phyloP scores from a whole-genome alignment of 2,888 invertebrate genomes.

The Gastrophysa polygoni region DNA sequence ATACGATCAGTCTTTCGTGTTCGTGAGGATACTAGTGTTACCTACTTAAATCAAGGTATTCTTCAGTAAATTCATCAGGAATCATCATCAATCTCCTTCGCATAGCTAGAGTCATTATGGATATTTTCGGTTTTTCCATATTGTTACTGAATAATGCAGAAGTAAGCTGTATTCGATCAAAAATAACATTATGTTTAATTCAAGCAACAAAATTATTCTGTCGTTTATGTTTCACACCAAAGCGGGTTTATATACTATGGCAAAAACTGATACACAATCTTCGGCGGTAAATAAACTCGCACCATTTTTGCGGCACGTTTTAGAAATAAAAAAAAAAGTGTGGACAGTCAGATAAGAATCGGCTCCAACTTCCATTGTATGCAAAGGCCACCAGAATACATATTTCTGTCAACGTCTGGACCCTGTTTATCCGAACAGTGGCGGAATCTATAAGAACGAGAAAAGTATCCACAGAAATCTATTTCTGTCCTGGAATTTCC shows the following conservation, averaged over 20 bases:
- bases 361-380: constrained; percentile 52
- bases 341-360: constrained; percentile 51
- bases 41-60: too few species aligned
- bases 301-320: constrained; percentile 45
- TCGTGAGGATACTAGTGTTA: too few species aligned
- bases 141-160: too few species aligned
- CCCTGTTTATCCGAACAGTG: constrained; percentile 40
- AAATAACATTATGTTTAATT: too few species aligned
- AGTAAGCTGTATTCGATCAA: too few species aligned
- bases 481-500: too few species aligned
- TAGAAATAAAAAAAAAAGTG: constrained; percentile 54
- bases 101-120: too few species aligned
- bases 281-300: constrained; percentile 37
- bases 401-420: constrained; percentile 50
- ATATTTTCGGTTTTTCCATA: too few species aligned
- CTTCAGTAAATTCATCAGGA: too few species aligned
- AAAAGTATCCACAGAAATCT: too few species aligned
- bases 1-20: too few species aligned
- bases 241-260: background rate
- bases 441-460: background rate
- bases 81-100: too few species aligned
- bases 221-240: background rate
- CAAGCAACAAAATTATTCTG: background rate
- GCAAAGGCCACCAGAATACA: constrained; percentile 52
- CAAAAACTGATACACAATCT: constrained; percentile 33